Evolutionary conservation across 2,888 invertebrate species (phyloP).

Genomic region (Microplitis deprimator): DNA sequence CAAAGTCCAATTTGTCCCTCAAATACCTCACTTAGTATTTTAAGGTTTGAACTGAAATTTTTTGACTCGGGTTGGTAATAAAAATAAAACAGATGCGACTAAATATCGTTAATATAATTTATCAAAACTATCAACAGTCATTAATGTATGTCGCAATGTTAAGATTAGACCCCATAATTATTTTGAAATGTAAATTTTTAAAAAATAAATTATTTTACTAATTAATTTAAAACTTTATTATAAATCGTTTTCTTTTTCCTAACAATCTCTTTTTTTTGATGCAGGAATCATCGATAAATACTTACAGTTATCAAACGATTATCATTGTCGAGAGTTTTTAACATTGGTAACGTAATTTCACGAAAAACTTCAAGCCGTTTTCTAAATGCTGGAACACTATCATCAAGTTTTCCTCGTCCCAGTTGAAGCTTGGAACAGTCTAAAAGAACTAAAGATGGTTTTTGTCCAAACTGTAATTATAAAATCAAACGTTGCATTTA

Average conservation of each 20-base stretch:
- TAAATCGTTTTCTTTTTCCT: background rate
- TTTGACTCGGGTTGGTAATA: background rate
- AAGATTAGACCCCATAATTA: no score
- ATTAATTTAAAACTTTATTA: background rate
- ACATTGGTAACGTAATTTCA: constrained; percentile 89
- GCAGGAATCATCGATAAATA: constrained; percentile 45
- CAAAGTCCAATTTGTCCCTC: no score
- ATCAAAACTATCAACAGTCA: no score
- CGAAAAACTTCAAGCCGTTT: constrained; percentile 88
- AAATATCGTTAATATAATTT: background rate
- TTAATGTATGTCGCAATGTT: no score
- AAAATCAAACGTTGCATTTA: constrained; percentile 45
- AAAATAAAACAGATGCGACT: background rate
- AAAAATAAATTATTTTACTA: no score
- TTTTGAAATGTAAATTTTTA: no score
- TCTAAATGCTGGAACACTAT: constrained; percentile 88
- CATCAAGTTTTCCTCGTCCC: constrained; percentile 87
- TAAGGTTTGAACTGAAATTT: no score
- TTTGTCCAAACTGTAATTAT: constrained; percentile 79
- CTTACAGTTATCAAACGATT: constrained; percentile 88
- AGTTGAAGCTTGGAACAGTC: constrained; percentile 93
- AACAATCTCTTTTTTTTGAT: background rate
- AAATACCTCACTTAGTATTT: no score
- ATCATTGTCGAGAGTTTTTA: constrained; percentile 86
- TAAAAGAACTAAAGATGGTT: constrained; percentile 86